phyloP scores from a whole-genome alignment of 2,113 vertebrate species.

The Hippocampus mohnikei region DNA sequence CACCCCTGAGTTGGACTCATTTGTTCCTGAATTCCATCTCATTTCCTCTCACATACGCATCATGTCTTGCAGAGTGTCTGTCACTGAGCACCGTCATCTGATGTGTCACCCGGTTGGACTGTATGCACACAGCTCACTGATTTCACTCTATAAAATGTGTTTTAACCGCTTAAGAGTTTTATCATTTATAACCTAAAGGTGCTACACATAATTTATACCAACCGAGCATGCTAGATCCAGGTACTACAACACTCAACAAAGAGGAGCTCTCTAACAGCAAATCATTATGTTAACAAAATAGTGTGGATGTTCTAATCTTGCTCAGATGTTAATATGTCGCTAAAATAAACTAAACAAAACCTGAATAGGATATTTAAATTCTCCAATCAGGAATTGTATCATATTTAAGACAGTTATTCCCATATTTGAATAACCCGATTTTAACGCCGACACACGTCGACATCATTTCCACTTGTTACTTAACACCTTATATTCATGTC shows the following conservation, averaged over 20 bases:
- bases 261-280: not conserved
- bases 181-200: not conserved
- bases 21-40: constrained; percentile 21
- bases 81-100: constrained; percentile 45
- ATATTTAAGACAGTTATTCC: too few relatives aligned
- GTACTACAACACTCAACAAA: not conserved
- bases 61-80: constrained; percentile 20
- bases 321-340: not conserved
- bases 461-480: too few relatives aligned
- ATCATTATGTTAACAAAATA: not conserved
- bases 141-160: not conserved
- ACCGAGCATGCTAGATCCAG: not conserved
- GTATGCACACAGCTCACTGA: not conserved
- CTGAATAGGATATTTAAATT: not conserved
- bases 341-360: not conserved
- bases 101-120: constrained; percentile 3
- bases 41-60: constrained; percentile 21
- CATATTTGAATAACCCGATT: too few relatives aligned
- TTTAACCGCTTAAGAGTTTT: not conserved
- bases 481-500: too few relatives aligned
- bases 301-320: not conserved
- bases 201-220: not conserved
- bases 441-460: too few relatives aligned
- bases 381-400: not conserved
- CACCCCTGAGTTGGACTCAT: constrained; percentile 32